Percentiles rank a stretch among this genome's conserved stretches.
Conservation (phyloP, 2,888 invertebrate species). For the Chymomyza caudatula region DNA sequence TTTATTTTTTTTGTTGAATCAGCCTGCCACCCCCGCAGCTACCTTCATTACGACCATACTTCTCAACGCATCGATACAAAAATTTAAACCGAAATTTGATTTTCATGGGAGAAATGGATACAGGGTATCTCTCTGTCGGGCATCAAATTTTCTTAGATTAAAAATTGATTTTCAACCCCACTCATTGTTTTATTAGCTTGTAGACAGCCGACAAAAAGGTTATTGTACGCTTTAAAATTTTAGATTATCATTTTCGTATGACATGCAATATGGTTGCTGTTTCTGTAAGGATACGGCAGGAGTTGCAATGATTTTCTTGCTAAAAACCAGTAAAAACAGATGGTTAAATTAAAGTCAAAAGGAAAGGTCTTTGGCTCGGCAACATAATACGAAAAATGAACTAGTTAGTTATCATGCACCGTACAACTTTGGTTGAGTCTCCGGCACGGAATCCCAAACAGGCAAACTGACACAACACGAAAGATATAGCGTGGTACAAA, state of each 20-base stretch:
- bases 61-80: no score
- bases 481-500: neutral
- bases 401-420: neutral
- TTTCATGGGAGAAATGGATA: no score
- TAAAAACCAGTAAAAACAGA: slow-evolving; percentile 1
- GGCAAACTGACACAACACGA: neutral
- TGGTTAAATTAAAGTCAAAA: neutral
- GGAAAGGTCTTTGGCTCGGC: neutral
- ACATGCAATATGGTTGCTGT: slow-evolving; percentile 40
- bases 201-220: slow-evolving; percentile 42
- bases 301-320: slow-evolving; percentile 2
- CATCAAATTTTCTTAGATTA: neutral
- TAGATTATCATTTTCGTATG: slow-evolving; percentile 57
- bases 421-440: neutral
- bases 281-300: neutral
- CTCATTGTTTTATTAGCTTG: neutral
- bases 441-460: neutral
- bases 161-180: neutral
- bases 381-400: slow-evolving; percentile 48
- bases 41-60: no score
- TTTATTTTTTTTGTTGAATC: no score
- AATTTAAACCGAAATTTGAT: no score
- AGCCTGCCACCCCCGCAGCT: no score
- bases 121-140: no score
- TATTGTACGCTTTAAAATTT: slow-evolving; percentile 61